Base-by-base conservation (phyloP, 2,888 invertebrate species). In the Steromphala cineraria region DNA sequence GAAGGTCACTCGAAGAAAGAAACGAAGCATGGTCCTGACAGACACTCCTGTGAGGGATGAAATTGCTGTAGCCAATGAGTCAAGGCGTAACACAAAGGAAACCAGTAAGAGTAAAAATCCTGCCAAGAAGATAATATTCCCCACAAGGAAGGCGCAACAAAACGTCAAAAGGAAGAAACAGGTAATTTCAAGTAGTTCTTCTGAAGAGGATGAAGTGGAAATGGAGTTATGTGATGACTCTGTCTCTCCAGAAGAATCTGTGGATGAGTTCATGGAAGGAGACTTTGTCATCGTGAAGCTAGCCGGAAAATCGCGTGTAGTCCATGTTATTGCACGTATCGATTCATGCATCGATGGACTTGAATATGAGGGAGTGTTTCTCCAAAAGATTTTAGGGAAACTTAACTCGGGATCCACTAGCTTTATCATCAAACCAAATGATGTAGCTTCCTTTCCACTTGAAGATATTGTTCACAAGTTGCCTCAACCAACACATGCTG, bases 251-350 rank as follows among this genome's bases (percentile, higher is more conserved):
- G 1, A 28, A 13, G 52, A 75, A 10, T 24, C 21, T 19, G 75
- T 52, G 15, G 52, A 75, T 75, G 75, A 75, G 19, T 52, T 52
- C 19, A 75, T 21, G 19, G 75, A 75, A 53, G 75, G 75, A 19
- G 75, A 75, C 53, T 75, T 75, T 75, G 75, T 75, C 17, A 31
- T 46, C 24, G 75, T 75, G 24, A 75, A 75, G 53, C n/a, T 75
- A 5, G 10, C 21, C 19, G 53, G 75, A 28, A 75, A 52, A 46
- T 40, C 19, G 21, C 19, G 46, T 21, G 21, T 5, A 5, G 19
- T 46, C n/a, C 21, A 75, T 52, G 40, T 52, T 31, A 75, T 75
- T 40, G 56, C 56, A 56, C n/a, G 56, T 7, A 21, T 56, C n/a
- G 56, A 56, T 56, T 56, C 21, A 2, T n/a, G n/a, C n/a, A 21